These are phyloP conservation scores for Hydraecia micacea DNA, from an alignment of 2,888 invertebrate genomes.

Conservation along the genomic window DNA sequence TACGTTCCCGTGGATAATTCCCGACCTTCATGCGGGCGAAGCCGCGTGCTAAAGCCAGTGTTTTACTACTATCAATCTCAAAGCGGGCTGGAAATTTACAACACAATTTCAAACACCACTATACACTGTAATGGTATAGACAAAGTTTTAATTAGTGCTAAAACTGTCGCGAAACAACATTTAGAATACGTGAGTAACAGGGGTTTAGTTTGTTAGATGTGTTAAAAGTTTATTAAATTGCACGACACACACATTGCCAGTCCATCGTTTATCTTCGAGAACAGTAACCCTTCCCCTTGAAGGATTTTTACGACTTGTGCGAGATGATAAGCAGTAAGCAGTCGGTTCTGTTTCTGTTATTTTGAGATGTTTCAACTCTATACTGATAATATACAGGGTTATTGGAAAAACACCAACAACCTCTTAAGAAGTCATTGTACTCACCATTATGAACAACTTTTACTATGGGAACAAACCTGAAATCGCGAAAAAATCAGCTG, in stretches of 20 bases:
- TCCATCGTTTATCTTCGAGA: conserved; percentile 49
- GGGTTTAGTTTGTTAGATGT: conserved; percentile 29
- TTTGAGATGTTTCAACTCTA: conserved; percentile 8
- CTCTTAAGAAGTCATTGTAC: too few species aligned
- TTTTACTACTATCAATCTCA: conserved; percentile 14
- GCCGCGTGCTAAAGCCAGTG: background rate
- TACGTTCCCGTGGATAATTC: background rate
- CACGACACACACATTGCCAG: conserved; percentile 27
- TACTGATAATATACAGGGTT: background rate
- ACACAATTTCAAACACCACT: conserved; percentile 29
- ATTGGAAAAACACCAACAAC: too few species aligned
- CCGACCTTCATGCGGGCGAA: background rate
- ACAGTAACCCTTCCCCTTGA: conserved; percentile 41
- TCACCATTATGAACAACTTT: too few species aligned
- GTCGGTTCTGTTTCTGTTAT: conserved; percentile 19
- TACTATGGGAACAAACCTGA: too few species aligned
- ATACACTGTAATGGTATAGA: conserved; percentile 15
- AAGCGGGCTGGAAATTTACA: conserved; percentile 14
- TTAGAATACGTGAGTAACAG: conserved; percentile 17
- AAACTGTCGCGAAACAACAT: conserved; percentile 41
- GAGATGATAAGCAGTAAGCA: conserved; percentile 45
- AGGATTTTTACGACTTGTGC: conserved; percentile 46
- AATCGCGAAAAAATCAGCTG: too few species aligned
- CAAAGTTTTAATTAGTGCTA: conserved; percentile 50
- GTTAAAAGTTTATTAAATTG: conserved; percentile 49